A percentile compares a stretch with the other conserved stretches of the same genome.
These are phyloP conservation scores for Latrodectus geometricus DNA, from an alignment of 1,140 invertebrate species.

Conservation along the genomic window DNA sequence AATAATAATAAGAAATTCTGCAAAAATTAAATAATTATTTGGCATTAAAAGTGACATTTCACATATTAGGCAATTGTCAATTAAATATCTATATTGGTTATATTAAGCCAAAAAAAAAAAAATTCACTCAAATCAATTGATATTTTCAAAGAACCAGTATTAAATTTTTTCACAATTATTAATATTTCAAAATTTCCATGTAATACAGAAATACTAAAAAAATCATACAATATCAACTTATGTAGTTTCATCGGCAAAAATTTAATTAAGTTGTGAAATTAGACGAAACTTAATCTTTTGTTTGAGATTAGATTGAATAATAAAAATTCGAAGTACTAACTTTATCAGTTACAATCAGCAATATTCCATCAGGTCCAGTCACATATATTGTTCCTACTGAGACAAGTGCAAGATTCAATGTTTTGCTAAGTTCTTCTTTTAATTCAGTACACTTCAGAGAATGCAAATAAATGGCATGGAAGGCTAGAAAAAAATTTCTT, in stretches of 20 bases:
- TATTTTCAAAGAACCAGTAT: neutral
- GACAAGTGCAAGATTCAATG: neutral
- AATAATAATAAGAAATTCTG: too few species aligned
- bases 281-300: neutral
- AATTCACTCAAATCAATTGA: too few species aligned
- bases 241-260: neutral
- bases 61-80: too few species aligned
- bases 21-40: too few species aligned
- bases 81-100: too few species aligned
- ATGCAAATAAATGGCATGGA: constrained; percentile 48
- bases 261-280: neutral
- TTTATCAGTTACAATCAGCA: constrained; percentile 23
- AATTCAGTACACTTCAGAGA: constrained; percentile 31
- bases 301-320: neutral
- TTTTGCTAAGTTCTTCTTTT: constrained; percentile 22
- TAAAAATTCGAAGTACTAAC: constrained; percentile 11
- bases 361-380: constrained; percentile 38
- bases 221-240: too few species aligned
- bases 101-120: too few species aligned
- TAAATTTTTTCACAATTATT: neutral
- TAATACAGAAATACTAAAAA: neutral
- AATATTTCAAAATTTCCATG: neutral
- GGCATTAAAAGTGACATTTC: too few species aligned
- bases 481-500: neutral
- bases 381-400: constrained; percentile 11